Conservation (phyloP, 1,140 invertebrate species). For the Brachionus rotundiformis region DNA sequence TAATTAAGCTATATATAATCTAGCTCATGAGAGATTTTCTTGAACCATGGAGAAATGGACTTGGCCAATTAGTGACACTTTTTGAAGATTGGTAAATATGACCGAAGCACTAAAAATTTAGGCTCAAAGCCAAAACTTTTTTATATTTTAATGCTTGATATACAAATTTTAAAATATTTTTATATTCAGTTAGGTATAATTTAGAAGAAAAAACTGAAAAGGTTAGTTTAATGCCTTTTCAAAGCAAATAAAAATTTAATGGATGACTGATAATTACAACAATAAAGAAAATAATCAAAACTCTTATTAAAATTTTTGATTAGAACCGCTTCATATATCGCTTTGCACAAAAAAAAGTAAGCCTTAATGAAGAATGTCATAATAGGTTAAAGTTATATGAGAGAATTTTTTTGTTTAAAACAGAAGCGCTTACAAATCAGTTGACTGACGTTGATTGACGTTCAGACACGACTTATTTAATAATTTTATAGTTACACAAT, state of each 20-base stretch:
- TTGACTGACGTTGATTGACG: background rate
- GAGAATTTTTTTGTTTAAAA: background rate
- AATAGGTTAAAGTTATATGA: background rate
- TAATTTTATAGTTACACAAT: background rate
- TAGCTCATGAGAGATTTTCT: too few relatives aligned
- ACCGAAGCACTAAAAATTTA: too few relatives aligned
- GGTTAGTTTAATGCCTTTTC: background rate
- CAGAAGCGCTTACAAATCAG: background rate
- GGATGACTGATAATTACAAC: background rate
- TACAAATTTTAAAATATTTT: background rate
- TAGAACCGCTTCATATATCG: background rate
- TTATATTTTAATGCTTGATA: too few relatives aligned
- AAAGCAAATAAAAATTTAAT: background rate
- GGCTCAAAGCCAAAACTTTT: too few relatives aligned
- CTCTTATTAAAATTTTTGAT: background rate
- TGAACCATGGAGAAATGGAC: too few relatives aligned
- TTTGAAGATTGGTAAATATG: too few relatives aligned
- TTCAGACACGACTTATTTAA: background rate
- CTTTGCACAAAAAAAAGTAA: background rate
- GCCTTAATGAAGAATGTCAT: background rate
- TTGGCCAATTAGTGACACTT: too few relatives aligned
- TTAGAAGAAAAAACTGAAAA: background rate
- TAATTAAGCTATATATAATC: too few relatives aligned
- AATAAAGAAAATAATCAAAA: background rate
- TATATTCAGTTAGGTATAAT: background rate